Evolutionary conservation across 2,797 vertebrate species (phyloP), one percentile per base, ranked within the genome.

Genomic region (Miichthys miiuy): DNA sequence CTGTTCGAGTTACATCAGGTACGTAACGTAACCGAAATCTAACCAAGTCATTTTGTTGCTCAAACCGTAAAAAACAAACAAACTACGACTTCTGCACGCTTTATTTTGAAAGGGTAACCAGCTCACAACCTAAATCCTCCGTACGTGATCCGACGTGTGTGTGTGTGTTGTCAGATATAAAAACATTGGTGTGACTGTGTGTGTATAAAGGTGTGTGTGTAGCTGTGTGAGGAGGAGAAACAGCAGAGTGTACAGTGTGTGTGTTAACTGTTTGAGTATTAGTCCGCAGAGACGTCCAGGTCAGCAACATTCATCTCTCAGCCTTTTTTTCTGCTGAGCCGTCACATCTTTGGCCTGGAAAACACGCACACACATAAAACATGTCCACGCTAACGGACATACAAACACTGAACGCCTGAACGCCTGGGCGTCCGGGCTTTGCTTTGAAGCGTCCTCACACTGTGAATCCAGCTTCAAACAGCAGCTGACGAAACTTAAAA

Each of bases 241-340:
- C 2, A 44, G 63, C 44, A 62, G 74, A 84, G 79, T 30, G 65
- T 61, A 82, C 63, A 80, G 38, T 60, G 75, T 80, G 67, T 44
- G 75, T 73, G 38, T 78, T 69, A 80, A 71, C 71, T 61, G 67
- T 75, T 79, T 14, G 60, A 48, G 60, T 75, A 54, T 81, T 81
- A 85, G 74, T 77, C 87, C 82, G 38, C 41, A 50, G 84, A 85
- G 81, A 82, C 70, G 61, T 48, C 20, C 73, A 46, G 87, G 88
- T 88, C 88, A 85, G 65, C 74, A 81, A 66, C 87, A 75, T 80
- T 81, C 85, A 85, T 55, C 81, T 61, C 88, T 90, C 88, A 89
- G 87, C 82, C 71, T 2, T 83, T 88, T 89, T 87, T 91, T 89
- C 79, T 90, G 90, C 90, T 90, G 90, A 91, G 80, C 64, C 16